Conservation (phyloP, 92 coral and sea anemone genomes). For the Metridium senile region DNA sequence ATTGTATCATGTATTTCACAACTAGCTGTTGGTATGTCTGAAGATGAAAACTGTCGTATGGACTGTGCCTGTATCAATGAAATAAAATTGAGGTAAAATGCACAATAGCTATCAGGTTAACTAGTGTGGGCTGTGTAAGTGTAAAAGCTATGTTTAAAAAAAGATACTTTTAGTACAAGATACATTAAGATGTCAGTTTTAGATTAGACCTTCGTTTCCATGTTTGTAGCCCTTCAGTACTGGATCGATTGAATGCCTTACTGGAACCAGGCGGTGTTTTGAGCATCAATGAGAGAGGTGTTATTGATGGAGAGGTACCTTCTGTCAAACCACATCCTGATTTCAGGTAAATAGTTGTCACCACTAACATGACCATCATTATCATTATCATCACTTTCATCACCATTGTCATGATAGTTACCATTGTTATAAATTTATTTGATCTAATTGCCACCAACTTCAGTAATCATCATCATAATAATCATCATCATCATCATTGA, state of each 20-base stretch:
- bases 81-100: too few relatives aligned
- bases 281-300: slow-evolving; percentile 92
- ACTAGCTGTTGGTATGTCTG: too few relatives aligned
- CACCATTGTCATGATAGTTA: not conserved
- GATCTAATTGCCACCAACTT: not conserved
- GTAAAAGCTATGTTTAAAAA: too few relatives aligned
- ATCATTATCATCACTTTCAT: not conserved
- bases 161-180: too few relatives aligned
- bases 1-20: not conserved
- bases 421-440: not conserved
- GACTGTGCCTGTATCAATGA: too few relatives aligned
- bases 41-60: too few relatives aligned
- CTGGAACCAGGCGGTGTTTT: slow-evolving; percentile 92
- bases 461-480: not conserved
- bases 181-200: too few relatives aligned
- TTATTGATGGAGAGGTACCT: slow-evolving; percentile 93
- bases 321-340: slow-evolving; percentile 86
- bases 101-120: not conserved
- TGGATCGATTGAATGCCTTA: slow-evolving; percentile 91
- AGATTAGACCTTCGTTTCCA: too few relatives aligned
- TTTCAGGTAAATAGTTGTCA: slow-evolving; percentile 68
- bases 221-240: slow-evolving; percentile 83
- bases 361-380: not conserved
- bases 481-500: not conserved
- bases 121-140: not conserved